phyloP scores from a whole-genome alignment of 2,888 invertebrate genomes.

The Heliconius ismenius region DNA sequence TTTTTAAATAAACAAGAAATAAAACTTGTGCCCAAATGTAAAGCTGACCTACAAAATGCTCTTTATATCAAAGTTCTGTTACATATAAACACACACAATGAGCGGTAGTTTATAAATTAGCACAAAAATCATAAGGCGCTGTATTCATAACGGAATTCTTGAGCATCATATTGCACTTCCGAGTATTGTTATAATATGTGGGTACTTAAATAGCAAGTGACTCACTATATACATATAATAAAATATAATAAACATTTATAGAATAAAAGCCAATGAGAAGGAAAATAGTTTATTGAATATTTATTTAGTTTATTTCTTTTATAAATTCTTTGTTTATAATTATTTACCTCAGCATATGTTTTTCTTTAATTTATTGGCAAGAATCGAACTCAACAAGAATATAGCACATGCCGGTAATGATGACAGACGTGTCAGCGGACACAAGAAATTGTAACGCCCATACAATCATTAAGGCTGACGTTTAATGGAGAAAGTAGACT shows the following conservation, averaged over 20 bases:
- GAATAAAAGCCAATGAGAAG: constrained; percentile 14
- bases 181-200: constrained; percentile 28
- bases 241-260: constrained; percentile 8
- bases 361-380: neutral
- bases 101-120: constrained; percentile 42
- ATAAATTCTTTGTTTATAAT: neutral
- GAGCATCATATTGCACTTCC: constrained; percentile 49
- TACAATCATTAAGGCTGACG: constrained; percentile 45
- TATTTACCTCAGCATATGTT: neutral
- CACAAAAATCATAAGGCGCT: constrained; percentile 48
- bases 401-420: constrained; percentile 31
- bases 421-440: constrained; percentile 34
- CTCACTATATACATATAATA: constrained; percentile 8
- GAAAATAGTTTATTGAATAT: constrained; percentile 11
- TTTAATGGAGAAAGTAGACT: constrained; percentile 44
- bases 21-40: neutral
- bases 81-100: constrained; percentile 6
- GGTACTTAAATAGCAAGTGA: constrained; percentile 40
- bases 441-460: constrained; percentile 41
- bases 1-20: neutral
- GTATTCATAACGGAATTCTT: constrained; percentile 49
- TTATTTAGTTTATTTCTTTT: neutral
- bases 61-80: constrained; percentile 11
- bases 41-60: neutral
- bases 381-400: neutral